A percentile compares a stretch with the other conserved stretches of the same genome.
phyloP scores from a whole-genome alignment of 2,888 invertebrate genomes.

The Bembecia ichneumoniformis region DNA sequence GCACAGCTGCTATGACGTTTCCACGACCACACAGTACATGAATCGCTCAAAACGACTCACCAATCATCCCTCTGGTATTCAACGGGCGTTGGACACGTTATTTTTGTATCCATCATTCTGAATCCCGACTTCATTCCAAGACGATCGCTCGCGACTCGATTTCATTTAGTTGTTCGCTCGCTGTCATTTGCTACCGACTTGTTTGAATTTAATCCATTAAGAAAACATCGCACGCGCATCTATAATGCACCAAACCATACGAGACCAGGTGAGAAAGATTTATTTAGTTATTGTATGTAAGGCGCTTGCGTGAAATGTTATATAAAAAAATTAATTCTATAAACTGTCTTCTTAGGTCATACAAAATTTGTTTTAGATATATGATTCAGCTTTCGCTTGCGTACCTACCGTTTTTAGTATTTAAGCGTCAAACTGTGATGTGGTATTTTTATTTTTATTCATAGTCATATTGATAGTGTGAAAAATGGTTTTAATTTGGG shows the following conservation, averaged over 20 bases:
- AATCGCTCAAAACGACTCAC: conserved; percentile 21
- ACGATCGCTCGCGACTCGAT: conserved; percentile 2
- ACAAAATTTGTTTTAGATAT: conserved; percentile 8
- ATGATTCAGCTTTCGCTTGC: conserved; percentile 16
- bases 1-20: conserved; percentile 14
- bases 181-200: conserved; percentile 20
- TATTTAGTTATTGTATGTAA: not conserved
- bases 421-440: too few relatives aligned
- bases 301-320: not conserved
- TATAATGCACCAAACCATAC: conserved; percentile 37
- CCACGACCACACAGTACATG: conserved; percentile 21
- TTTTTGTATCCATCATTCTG: conserved; percentile 18
- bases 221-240: conserved; percentile 5
- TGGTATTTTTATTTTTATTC: too few relatives aligned
- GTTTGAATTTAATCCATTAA: conserved; percentile 9
- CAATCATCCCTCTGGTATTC: conserved; percentile 21
- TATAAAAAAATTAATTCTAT: conserved; percentile 3
- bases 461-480: too few relatives aligned
- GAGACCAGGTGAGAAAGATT: conserved; percentile 28
- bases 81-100: conserved; percentile 24
- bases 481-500: too few relatives aligned
- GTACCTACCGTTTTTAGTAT: not conserved
- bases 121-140: conserved; percentile 16
- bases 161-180: conserved; percentile 32
- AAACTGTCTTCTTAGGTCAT: conserved; percentile 6